A percentile compares a stretch with the other conserved stretches of the same genome.
These are phyloP conservation scores for Sminthurinus aureus DNA, from an alignment of 2,888 invertebrate species.

Conservation along the genomic window DNA sequence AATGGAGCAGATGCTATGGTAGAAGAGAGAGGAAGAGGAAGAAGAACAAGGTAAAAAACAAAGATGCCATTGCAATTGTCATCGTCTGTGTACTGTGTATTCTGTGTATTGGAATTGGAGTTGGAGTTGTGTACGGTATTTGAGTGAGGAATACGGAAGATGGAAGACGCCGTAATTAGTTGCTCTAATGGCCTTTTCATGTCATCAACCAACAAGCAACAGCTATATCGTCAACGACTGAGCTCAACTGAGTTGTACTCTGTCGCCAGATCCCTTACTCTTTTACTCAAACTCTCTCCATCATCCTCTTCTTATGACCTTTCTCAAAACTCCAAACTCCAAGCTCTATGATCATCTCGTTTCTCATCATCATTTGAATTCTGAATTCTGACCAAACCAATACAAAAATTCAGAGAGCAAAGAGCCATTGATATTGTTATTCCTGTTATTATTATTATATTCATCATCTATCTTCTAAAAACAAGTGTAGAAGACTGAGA, in stretches of 20 bases:
- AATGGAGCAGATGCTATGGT: background rate
- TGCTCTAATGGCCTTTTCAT: slow-evolving; percentile 61
- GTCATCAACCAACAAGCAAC: slow-evolving; percentile 55
- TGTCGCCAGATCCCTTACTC: slow-evolving; percentile 59
- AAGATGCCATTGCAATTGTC: background rate
- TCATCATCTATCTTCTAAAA: too few species aligned
- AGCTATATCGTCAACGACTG: slow-evolving; percentile 51
- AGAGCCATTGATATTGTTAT: too few species aligned
- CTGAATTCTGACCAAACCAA: too few species aligned
- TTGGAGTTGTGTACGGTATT: background rate
- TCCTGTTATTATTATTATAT: too few species aligned
- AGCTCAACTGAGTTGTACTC: background rate
- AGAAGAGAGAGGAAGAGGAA: background rate
- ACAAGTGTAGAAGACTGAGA: too few species aligned
- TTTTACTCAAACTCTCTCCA: slow-evolving; percentile 23
- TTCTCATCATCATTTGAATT: too few species aligned
- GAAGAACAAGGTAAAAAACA: background rate
- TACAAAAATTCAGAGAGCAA: too few species aligned
- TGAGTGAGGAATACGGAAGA: slow-evolving; percentile 1
- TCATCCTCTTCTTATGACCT: slow-evolving; percentile 48
- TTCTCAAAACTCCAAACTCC: slow-evolving; percentile 46
- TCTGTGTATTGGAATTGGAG: too few species aligned
- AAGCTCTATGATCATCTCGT: too few species aligned
- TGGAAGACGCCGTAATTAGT: slow-evolving; percentile 59
- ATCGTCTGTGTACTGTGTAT: too few species aligned